Conservation (phyloP, 2,113 vertebrate genomes). For the Periophthalmus modestus region DNA sequence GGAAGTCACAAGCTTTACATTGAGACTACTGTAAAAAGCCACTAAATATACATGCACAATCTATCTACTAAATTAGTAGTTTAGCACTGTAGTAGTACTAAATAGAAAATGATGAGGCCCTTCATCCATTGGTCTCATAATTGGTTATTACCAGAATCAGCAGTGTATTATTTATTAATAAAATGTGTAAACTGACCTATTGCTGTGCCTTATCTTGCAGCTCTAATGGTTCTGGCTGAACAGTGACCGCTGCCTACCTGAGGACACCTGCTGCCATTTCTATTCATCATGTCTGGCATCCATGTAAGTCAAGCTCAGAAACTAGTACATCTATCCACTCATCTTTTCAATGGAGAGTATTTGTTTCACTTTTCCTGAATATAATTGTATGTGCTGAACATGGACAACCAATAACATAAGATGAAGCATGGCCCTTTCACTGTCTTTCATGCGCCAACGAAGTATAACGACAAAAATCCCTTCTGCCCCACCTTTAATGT, state of each 20-base stretch:
- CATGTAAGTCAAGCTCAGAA: slow-evolving; percentile 54
- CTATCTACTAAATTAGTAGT: neutral
- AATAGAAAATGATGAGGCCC: neutral
- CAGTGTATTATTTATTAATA: neutral
- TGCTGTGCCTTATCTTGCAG: slow-evolving; percentile 32
- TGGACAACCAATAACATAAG: neutral
- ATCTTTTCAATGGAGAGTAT: neutral
- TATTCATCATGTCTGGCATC: slow-evolving; percentile 75
- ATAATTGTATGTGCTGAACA: neutral
- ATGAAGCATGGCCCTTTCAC: neutral
- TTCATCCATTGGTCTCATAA: neutral
- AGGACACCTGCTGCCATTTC: slow-evolving; percentile 66
- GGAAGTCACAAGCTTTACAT: slow-evolving; percentile 44
- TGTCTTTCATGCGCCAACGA: neutral
- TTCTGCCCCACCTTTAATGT: slow-evolving; percentile 1
- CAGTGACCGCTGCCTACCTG: slow-evolving; percentile 63
- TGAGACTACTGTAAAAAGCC: slow-evolving; percentile 5
- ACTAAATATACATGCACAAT: neutral
- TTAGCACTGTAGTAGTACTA: neutral
- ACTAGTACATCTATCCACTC: neutral
- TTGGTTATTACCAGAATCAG: neutral
- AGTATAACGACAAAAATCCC: neutral
- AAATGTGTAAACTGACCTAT: slow-evolving; percentile 5
- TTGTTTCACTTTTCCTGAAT: neutral
- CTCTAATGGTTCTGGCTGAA: slow-evolving; percentile 75